These are phyloP conservation scores for Agraylea sexmaculata DNA, from an alignment of 1,140 invertebrate species.

Conservation along the genomic window DNA sequence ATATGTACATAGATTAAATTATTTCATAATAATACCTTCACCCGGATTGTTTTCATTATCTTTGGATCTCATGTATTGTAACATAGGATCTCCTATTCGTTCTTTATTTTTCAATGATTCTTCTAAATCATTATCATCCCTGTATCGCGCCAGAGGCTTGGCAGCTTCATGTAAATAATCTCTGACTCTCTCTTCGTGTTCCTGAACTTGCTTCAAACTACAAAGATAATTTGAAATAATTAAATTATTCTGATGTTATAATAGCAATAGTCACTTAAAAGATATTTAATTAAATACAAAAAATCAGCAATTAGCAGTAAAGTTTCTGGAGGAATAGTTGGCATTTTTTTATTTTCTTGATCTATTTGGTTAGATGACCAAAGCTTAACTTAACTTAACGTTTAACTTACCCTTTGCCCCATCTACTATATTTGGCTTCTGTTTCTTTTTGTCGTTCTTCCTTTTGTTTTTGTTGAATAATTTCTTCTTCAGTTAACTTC, in stretches of 20 bases:
- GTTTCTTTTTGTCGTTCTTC: constrained; percentile 54
- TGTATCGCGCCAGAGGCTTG: constrained; percentile 84
- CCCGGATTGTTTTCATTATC: constrained; percentile 46
- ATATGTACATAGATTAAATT: not conserved
- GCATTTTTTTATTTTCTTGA: too few relatives aligned
- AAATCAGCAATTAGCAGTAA: too few relatives aligned
- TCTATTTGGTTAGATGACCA: too few relatives aligned
- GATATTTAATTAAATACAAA: too few relatives aligned
- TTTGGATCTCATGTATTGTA: constrained; percentile 72
- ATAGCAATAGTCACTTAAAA: not conserved
- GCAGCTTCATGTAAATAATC: constrained; percentile 71
- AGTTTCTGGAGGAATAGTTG: too few relatives aligned
- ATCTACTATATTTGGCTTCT: constrained; percentile 70
- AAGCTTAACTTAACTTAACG: too few relatives aligned
- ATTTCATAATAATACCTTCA: constrained; percentile 17
- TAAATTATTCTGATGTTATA: constrained; percentile 6
- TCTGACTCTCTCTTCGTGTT: constrained; percentile 50
- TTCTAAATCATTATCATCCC: constrained; percentile 83
- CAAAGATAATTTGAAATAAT: constrained; percentile 20
- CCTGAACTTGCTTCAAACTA: constrained; percentile 67
- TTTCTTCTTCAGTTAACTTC: constrained; percentile 48
- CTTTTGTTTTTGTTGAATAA: constrained; percentile 47
- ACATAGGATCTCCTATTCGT: constrained; percentile 86
- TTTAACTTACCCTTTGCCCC: constrained; percentile 70
- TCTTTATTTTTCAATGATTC: constrained; percentile 58